A percentile compares a stretch with the other conserved stretches of the same genome.
These are phyloP conservation scores for Macrostomum cliftonense DNA, from an alignment of 2,888 invertebrate genomes.

Conservation along the genomic window DNA sequence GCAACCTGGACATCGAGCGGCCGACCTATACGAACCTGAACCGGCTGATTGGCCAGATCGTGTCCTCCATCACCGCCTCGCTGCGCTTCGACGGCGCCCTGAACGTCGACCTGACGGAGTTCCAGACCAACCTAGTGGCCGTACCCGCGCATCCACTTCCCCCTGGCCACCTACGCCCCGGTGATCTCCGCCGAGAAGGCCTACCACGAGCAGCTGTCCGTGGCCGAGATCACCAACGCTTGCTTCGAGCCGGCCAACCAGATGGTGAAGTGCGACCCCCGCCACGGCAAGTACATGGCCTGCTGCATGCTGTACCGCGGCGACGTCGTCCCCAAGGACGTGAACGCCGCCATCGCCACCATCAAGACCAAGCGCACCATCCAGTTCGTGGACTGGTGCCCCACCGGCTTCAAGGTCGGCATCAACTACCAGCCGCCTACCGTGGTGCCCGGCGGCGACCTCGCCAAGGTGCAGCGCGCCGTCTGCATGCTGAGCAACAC, in stretches of 20 bases:
- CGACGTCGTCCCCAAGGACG: conserved; percentile 35
- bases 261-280: conserved; percentile 35
- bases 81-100: conserved; percentile 41
- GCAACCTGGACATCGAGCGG: conserved; percentile 61
- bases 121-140: conserved; percentile 40
- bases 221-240: conserved; percentile 28
- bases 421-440: conserved; percentile 67
- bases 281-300: conserved; percentile 40
- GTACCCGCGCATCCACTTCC: conserved; percentile 59
- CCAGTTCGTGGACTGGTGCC: conserved; percentile 32
- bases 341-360: conserved; percentile 30
- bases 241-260: conserved; percentile 28
- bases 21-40: conserved; percentile 75
- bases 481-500: conserved; percentile 75
- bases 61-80: conserved; percentile 38
- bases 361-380: conserved; percentile 33
- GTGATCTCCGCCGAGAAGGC: conserved; percentile 83
- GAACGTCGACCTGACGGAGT: conserved; percentile 42
- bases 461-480: conserved; percentile 53
- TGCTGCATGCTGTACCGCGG: conserved; percentile 37
- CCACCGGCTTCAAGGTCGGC: conserved; percentile 43
- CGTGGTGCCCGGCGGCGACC: conserved; percentile 41
- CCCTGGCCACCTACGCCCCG: conserved; percentile 63
- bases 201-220: conserved; percentile 58
- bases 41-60: conserved; percentile 74